Percentiles rank a stretch among this genome's conserved stretches.
These are phyloP conservation scores for Promerops cafer DNA, from an alignment of 2,113 vertebrate genomes.

Conservation along the genomic window DNA sequence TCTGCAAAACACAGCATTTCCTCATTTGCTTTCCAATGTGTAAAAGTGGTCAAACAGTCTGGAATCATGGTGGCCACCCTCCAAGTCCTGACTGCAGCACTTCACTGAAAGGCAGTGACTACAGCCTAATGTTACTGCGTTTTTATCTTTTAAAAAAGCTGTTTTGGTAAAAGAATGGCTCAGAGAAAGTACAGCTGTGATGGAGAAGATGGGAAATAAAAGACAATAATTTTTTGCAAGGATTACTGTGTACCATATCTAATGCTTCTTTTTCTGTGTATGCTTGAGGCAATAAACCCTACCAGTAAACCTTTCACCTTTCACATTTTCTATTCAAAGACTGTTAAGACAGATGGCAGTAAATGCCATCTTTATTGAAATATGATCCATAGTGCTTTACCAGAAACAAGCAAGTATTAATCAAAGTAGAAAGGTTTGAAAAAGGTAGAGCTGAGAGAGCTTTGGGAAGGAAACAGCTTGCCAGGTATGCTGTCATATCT, in stretches of 20 bases:
- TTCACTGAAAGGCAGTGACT: neutral
- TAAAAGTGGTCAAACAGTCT: neutral
- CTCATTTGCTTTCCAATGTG: neutral
- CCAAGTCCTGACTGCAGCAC: neutral
- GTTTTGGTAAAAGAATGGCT: neutral
- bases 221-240: neutral
- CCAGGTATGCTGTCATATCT: neutral
- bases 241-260: neutral
- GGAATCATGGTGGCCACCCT: neutral
- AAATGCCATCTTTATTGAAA: slow-evolving; percentile 70
- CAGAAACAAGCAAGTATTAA: slow-evolving; percentile 65
- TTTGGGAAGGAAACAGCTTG: neutral
- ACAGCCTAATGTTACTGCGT: neutral
- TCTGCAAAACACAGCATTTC: neutral
- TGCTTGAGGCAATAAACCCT: slow-evolving; percentile 40
- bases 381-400: slow-evolving; percentile 53
- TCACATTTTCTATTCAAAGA: slow-evolving; percentile 61
- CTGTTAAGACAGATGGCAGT: slow-evolving; percentile 55
- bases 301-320: slow-evolving; percentile 54
- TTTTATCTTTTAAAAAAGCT: slow-evolving; percentile 16
- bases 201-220: neutral
- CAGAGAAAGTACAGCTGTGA: neutral
- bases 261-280: neutral
- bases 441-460: neutral
- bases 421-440: slow-evolving; percentile 57